These are phyloP conservation scores for Myrmophylax atrothorax DNA, from an alignment of 2,113 vertebrate genomes.

Conservation along the genomic window DNA sequence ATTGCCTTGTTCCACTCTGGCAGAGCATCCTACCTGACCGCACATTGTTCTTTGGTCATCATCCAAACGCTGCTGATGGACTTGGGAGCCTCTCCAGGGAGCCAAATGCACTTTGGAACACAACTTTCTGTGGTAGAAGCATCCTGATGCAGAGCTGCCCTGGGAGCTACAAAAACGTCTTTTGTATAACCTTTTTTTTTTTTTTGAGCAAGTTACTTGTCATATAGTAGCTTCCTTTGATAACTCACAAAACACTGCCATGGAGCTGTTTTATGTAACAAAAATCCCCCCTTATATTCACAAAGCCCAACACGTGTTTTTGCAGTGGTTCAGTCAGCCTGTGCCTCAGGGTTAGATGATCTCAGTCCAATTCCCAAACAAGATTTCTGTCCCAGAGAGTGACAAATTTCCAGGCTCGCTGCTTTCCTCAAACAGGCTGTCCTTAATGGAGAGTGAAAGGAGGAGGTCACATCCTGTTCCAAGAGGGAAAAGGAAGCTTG, in stretches of 20 bases:
- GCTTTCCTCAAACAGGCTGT: neutral
- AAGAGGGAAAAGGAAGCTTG: neutral
- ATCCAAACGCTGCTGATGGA: neutral
- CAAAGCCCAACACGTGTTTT: neutral
- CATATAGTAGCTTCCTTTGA: neutral
- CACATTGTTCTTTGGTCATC: neutral
- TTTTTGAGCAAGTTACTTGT: neutral
- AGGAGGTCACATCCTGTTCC: conserved; percentile 23
- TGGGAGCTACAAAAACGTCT: neutral
- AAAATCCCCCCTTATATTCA: neutral
- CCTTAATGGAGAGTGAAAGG: conserved; percentile 17
- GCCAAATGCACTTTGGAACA: neutral
- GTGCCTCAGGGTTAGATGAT: neutral
- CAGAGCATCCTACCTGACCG: neutral
- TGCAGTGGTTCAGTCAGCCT: rapidly evolving
- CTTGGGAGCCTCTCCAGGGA: neutral
- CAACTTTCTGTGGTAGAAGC: neutral
- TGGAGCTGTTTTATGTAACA: neutral
- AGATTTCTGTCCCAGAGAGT: neutral
- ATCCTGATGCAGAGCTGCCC: neutral
- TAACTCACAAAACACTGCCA: neutral
- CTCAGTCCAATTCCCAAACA: neutral
- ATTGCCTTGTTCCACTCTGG: neutral
- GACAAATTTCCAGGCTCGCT: neutral
- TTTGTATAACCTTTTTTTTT: neutral